Conservation (phyloP, 2,797 vertebrate genomes). For the Champsocephalus esox region DNA sequence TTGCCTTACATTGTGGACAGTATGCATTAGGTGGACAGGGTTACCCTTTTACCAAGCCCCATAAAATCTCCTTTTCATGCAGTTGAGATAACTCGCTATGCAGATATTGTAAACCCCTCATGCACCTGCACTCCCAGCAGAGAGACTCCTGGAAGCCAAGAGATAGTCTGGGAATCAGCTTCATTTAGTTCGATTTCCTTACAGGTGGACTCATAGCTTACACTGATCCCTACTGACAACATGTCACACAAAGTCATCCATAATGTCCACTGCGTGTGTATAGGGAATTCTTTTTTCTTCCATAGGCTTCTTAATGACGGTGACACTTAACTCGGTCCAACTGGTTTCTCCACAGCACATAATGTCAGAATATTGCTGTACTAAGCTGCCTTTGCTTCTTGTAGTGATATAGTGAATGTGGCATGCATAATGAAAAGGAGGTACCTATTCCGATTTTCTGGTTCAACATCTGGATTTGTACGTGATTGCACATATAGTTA, state of each 20-base stretch:
- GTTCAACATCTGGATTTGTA: no score
- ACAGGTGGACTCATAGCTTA: slow-evolving; percentile 15
- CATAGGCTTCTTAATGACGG: slow-evolving; percentile 5
- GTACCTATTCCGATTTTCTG: neutral
- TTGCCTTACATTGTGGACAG: neutral
- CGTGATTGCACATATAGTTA: no score
- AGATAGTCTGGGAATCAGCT: slow-evolving; percentile 28
- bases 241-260: slow-evolving; percentile 31
- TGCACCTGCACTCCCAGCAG: slow-evolving; percentile 7
- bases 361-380: slow-evolving; percentile 14
- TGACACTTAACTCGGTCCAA: slow-evolving; percentile 34
- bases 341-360: slow-evolving; percentile 25
- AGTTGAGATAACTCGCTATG: no score
- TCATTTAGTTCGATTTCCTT: slow-evolving; percentile 29
- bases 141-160: slow-evolving; percentile 14
- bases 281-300: slow-evolving; percentile 38
- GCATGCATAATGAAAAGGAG: neutral
- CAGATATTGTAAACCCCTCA: neutral
- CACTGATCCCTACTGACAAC: slow-evolving; percentile 37
- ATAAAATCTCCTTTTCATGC: no score
- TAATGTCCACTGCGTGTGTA: slow-evolving; percentile 35
- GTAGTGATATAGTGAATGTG: slow-evolving; percentile 7
- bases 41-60: neutral
- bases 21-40: neutral
- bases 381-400: slow-evolving; percentile 19